phyloP scores from a whole-genome alignment of 2,888 invertebrate genomes.

The Anoncus sp. region DNA sequence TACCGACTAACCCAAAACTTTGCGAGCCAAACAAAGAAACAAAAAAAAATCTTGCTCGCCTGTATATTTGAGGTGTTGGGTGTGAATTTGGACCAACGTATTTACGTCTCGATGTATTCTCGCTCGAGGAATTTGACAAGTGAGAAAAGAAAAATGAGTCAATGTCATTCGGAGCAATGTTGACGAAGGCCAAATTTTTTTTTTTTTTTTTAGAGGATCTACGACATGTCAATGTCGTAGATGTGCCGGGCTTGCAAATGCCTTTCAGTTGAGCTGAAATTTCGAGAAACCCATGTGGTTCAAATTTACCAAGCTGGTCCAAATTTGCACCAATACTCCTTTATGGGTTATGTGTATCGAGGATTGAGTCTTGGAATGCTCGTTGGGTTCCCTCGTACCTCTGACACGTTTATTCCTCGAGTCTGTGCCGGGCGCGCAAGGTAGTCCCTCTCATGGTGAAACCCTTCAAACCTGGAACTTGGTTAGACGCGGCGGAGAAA shows the following conservation, averaged over 20 bases:
- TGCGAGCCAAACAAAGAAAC: not conserved
- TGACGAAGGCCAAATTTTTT: too few relatives aligned
- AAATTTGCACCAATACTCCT: not conserved
- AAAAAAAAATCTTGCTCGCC: not conserved
- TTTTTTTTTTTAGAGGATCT: too few relatives aligned
- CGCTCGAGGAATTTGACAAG: too few relatives aligned
- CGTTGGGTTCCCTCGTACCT: slow-evolving; percentile 25
- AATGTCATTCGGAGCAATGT: too few relatives aligned
- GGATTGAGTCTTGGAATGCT: slow-evolving; percentile 45
- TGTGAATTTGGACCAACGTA: too few relatives aligned
- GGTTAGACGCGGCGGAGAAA: not conserved
- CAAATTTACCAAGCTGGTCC: slow-evolving; percentile 1
- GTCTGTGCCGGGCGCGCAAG: slow-evolving; percentile 66
- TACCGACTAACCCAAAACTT: not conserved
- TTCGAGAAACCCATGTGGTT: too few relatives aligned
- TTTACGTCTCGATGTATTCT: too few relatives aligned
- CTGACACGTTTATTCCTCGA: slow-evolving; percentile 61
- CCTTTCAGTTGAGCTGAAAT: too few relatives aligned
- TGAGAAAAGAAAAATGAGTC: too few relatives aligned
- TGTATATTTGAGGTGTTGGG: not conserved
- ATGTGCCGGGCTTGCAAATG: too few relatives aligned
- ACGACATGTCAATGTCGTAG: too few relatives aligned
- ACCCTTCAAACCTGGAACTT: slow-evolving; percentile 31
- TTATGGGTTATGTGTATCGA: slow-evolving; percentile 9
- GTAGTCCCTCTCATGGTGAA: slow-evolving; percentile 58